These are phyloP conservation scores for Xenus cinereus DNA, from an alignment of 2,113 vertebrate genomes.

Conservation along the genomic window DNA sequence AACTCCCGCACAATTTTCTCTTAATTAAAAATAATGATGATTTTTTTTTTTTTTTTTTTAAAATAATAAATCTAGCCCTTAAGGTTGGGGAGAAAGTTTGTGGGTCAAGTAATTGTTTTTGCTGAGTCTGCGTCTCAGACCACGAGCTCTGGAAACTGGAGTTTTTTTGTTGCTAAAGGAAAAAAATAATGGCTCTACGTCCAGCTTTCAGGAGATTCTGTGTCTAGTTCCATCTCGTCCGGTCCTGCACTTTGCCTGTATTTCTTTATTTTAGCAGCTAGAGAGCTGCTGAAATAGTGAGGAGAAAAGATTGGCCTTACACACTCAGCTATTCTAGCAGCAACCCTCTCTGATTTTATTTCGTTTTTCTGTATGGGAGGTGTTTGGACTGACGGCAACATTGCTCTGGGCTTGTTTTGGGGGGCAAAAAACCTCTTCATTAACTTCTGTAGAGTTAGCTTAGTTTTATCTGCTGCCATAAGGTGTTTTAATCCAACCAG, in stretches of 20 bases:
- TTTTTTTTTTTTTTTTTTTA: not conserved
- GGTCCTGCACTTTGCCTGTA: not conserved
- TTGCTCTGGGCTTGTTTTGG: not conserved
- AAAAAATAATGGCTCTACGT: fast-evolving
- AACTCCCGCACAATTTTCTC: not conserved
- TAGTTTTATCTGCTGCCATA: not conserved
- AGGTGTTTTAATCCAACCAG: not conserved
- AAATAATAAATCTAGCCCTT: not conserved
- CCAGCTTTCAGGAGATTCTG: not conserved
- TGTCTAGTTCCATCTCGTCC: not conserved
- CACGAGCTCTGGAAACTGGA: not conserved
- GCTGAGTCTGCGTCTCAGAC: not conserved
- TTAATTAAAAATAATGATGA: not conserved
- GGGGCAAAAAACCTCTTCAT: not conserved
- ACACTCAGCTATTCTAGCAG: not conserved
- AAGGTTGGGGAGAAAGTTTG: not conserved
- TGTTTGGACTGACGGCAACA: fast-evolving
- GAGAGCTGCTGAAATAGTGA: not conserved
- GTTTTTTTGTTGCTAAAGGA: not conserved
- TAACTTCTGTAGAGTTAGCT: not conserved
- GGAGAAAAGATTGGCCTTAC: not conserved
- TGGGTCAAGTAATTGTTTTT: not conserved
- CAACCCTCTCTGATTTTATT: fast-evolving
- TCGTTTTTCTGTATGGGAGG: not conserved
- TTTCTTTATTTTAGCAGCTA: not conserved